Percentiles rank a stretch among this genome's conserved stretches.
phyloP scores from a whole-genome alignment of 2,113 vertebrate genomes.

The Neopipo cinnamomea region DNA sequence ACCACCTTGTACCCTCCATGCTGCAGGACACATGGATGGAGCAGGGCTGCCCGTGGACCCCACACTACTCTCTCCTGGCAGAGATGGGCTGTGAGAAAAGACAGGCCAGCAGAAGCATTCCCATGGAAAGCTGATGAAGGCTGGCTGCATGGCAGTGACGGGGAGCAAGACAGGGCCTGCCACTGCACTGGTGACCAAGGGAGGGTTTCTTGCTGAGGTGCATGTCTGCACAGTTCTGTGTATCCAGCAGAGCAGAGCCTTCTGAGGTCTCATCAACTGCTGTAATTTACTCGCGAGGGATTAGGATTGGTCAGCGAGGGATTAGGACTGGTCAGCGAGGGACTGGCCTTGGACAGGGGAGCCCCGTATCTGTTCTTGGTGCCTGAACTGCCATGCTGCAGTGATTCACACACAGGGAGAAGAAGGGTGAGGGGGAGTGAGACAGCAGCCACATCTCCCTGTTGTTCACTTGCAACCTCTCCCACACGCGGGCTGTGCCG shows the following conservation, averaged over 20 bases:
- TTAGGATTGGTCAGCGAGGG: rapidly evolving
- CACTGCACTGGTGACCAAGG: not conserved
- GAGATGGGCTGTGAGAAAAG: not conserved
- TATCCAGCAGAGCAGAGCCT: not conserved
- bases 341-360: rapidly evolving
- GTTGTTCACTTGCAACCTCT: rapidly evolving
- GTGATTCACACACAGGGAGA: rapidly evolving
- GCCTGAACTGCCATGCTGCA: rapidly evolving
- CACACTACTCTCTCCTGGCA: rapidly evolving
- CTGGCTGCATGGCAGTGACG: not conserved
- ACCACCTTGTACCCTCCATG: not conserved
- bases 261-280: not conserved
- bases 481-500: rapidly evolving
- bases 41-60: not conserved
- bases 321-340: rapidly evolving
- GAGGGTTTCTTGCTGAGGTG: not conserved
- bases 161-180: rapidly evolving
- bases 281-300: not conserved
- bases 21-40: rapidly evolving
- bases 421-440: not conserved
- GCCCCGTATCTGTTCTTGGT: not conserved
- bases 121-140: not conserved
- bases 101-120: rapidly evolving
- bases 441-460: not conserved
- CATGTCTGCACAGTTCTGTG: not conserved